phyloP scores from a whole-genome alignment of 2,888 invertebrate genomes.

The Fabriciana adippe region DNA sequence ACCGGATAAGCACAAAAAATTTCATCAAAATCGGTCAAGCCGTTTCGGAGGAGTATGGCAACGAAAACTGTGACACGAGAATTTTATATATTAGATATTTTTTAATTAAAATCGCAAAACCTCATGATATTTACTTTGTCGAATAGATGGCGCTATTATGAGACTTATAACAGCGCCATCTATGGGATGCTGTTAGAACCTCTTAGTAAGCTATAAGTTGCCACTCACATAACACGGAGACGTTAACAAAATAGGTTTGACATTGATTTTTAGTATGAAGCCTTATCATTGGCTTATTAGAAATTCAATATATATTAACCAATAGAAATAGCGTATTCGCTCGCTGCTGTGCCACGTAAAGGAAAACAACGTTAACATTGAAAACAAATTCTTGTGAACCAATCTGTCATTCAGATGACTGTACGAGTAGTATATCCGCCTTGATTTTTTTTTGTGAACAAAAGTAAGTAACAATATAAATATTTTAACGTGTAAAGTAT shows the following conservation, averaged over 20 bases:
- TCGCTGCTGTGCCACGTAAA: slow-evolving; percentile 50
- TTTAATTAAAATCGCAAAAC: too few relatives aligned
- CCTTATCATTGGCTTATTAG: slow-evolving; percentile 35
- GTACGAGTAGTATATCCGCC: slow-evolving; percentile 74
- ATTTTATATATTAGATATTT: too few relatives aligned
- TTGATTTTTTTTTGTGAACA: slow-evolving; percentile 58
- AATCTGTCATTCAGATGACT: slow-evolving; percentile 75
- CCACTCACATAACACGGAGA: background rate
- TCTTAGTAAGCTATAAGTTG: background rate
- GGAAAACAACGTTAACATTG: slow-evolving; percentile 46
- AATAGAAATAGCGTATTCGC: slow-evolving; percentile 31
- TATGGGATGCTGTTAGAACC: background rate
- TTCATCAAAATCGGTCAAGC: too few relatives aligned
- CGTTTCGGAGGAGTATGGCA: too few relatives aligned
- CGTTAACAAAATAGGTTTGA: slow-evolving; percentile 17
- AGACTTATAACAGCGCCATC: slow-evolving; percentile 14
- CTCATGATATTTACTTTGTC: too few relatives aligned
- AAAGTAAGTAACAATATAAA: slow-evolving; percentile 61
- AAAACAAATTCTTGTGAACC: slow-evolving; percentile 60
- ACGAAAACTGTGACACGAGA: too few relatives aligned
- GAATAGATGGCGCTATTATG: slow-evolving; percentile 4
- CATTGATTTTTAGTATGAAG: slow-evolving; percentile 26
- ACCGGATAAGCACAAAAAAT: too few relatives aligned
- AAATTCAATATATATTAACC: slow-evolving; percentile 29
- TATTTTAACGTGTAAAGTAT: slow-evolving; percentile 30